Conservation (phyloP, 2,113 vertebrate genomes). For the Thermophis baileyi region DNA sequence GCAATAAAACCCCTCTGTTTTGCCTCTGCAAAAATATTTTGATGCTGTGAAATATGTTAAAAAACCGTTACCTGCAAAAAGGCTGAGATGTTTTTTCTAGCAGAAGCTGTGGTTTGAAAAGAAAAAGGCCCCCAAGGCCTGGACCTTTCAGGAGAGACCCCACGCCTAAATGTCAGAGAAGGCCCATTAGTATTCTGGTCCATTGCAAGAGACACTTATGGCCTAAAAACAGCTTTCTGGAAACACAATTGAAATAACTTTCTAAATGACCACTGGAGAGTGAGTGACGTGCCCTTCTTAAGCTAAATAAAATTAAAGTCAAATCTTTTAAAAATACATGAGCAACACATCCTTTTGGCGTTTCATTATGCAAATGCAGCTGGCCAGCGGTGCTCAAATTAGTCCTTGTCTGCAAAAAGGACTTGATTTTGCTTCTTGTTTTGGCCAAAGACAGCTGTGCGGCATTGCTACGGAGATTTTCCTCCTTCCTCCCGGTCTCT, state of each 20-base stretch:
- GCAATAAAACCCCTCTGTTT: rapidly evolving
- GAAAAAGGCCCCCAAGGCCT: rapidly evolving
- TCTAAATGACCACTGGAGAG: constrained; percentile 61
- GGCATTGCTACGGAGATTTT: not conserved
- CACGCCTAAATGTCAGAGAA: rapidly evolving
- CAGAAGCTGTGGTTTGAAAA: rapidly evolving
- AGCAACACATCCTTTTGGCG: constrained; percentile 62
- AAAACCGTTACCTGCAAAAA: rapidly evolving
- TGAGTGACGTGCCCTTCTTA: constrained; percentile 75
- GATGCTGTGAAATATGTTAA: not conserved
- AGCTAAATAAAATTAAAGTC: constrained; percentile 70
- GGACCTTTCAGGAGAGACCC: not conserved
- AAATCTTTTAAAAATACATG: constrained; percentile 73
- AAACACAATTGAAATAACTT: constrained; percentile 68
- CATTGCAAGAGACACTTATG: constrained; percentile 60
- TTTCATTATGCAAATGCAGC: constrained; percentile 69
- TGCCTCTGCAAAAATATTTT: rapidly evolving
- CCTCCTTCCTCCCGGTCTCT: not conserved
- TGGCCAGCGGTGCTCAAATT: constrained; percentile 52
- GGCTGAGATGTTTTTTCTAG: rapidly evolving
- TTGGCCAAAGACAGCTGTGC: constrained; percentile 44
- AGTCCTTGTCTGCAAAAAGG: constrained; percentile 49
- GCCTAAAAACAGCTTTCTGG: constrained; percentile 63
- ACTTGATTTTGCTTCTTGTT: constrained; percentile 43
- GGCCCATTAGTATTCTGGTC: constrained; percentile 62